Base-by-base conservation (phyloP, 2,113 vertebrate species). In the Brachirus orientalis region DNA sequence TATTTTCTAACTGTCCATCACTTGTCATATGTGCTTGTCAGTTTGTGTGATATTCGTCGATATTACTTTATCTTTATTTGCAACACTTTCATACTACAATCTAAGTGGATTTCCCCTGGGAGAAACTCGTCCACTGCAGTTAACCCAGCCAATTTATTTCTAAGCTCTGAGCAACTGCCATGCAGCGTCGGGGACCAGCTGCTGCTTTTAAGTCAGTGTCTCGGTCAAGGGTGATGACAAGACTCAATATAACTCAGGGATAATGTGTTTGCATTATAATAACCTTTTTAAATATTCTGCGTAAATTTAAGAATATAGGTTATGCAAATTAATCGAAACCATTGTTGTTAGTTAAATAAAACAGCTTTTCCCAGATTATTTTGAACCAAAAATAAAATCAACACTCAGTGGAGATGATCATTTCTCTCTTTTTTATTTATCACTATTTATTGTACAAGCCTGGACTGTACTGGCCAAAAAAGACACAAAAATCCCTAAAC, bases 401-500 rank as follows among this genome's bases (percentile, higher is more conserved):
- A 87, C 82, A 87, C 89, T 84, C 84, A 5, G 58, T 80, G 71
- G 86, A 86, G 78, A 77, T 36, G 44, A 76, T 89, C 1, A 72
- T 70, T 79, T 85, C 60, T 75, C 60, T 80, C 40, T 77, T 80
- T 86, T 79, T 78, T 79, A 89, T 86, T 87, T 87, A 85, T 79
- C 47, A 80, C 88, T 86, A 87, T 90, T 90, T 87, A 75, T 84
- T 89, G 81, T 89, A 90, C 88, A 91, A 83, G 86, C 74, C 83
- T 84, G 77, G 82, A 87, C 68, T 85, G 69, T 79, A 82, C 80
- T 75, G 28, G 63, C 89, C 85, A 90, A 85, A 90, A 86, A 86
- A 74, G 8, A 92, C 84, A 92, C 86, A 84, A 88, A 88, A 88
- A 75, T 76, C 88, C 80, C 80, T 79, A 71, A 88, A 90, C 88